Evolutionary conservation across 2,888 invertebrate species (phyloP), one percentile per base, ranked within the genome.

Genomic region (Fragum sueziense): DNA sequence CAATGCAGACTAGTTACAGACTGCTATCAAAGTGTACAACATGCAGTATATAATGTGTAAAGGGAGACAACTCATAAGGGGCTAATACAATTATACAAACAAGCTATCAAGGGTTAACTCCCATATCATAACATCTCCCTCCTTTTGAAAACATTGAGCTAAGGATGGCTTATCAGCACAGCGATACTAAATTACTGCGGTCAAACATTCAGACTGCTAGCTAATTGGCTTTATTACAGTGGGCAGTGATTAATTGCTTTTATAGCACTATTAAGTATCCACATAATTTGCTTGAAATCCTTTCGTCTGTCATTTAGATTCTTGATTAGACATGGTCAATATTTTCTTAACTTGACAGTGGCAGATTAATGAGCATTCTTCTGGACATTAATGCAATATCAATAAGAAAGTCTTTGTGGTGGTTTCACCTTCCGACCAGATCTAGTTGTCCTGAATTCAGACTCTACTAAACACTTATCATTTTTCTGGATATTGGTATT

Each of bases 371-470:
- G 37, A 37, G 37, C 37, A 37, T 37, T 37, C 14, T 14, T 37
- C 7, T 37, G 14, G 6, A 37, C 6, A 6, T 14, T 37, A 14
- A 37, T 37, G 14, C n/a, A 37, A 6, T 37, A 37, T 37, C 37
- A 37, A 6, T 9, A 27, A 59, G 59, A 59, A 59, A 59, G 59
- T 59, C 59, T 22, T 17, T 59, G 27, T 27, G 59, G 59, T 29
- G 59, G 59, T 59, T 59, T 59, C 14, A 59, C 59, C 29, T 27
- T 59, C 27, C 59, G 20, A 27, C 59, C 59, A 27, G 59, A 59
- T 59, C 59, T 22, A 22, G 59, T 59, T 59, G 59, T 59, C 59
- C 59, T 59, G 59, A 27, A 59, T 59, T 59, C 27, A 22, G 59
- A 59, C 59, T 59, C 22, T 22, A 14, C 27, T 59, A 7, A 4